Evolutionary conservation across 2,797 vertebrate genomes (phyloP), one percentile per base, ranked within the genome.

Genomic region (Coranthus polyacanthus): DNA sequence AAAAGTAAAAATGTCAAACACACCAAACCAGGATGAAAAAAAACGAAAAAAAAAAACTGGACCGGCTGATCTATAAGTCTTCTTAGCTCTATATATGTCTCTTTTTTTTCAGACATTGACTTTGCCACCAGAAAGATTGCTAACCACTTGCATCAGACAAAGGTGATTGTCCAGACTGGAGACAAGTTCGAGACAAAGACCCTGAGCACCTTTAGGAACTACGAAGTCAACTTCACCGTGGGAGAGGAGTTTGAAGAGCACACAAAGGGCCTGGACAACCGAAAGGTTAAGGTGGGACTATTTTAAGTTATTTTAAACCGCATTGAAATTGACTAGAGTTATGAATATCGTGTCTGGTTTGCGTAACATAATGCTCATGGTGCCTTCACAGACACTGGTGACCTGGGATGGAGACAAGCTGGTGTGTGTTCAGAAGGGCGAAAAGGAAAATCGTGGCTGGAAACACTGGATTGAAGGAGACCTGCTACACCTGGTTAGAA

Each of bases 401-500:
- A 93, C 61, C 70, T 98, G 97, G 97, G 95, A 99, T 1, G 97
- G 96, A 2, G 94, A 98, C 75, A 95, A 94, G 72, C 90, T 99
- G 42, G 83, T 97, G 52, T 95, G 94, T 46, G 94, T 97, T 39
- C 97, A 99, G 89, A 97, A 96, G 47, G 98, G 98, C 0, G 98
- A 99, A 63, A 99, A 99, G 79, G 91, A 92, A 12, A 98, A 98
- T 55, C 95, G 98, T 0, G 96, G 98, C 72, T 99, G 98, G 98
- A 97, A 75, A 74, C 96, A 98, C 0, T 99, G 98, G 98, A 93
- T 99, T 4, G 97, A 98, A 72, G 98, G 95, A 66, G 96, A 96
- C 70, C 39, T 94, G 61, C 90, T 99, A 26, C 86, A 98, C 73
- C 72, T 96, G 95, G 98, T 99, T 92, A 96, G 95, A 46, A 8